phyloP scores from a whole-genome alignment of 92 coral and sea anemone genomes.

The Blastomussa wellsi region DNA sequence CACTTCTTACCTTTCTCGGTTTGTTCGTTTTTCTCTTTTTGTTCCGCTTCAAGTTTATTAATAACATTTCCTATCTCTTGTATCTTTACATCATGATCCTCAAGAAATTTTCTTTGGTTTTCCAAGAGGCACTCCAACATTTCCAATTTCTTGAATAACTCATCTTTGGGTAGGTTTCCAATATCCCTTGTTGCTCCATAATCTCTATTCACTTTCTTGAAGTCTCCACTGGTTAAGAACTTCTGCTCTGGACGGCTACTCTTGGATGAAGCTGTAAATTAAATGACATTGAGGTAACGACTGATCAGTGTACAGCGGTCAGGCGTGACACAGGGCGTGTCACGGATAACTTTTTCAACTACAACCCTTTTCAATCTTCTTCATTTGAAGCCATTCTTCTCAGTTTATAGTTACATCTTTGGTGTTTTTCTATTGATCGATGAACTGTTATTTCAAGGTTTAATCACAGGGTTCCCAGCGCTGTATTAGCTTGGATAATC shows the following conservation, averaged over 20 bases:
- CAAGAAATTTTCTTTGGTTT: conserved; percentile 31
- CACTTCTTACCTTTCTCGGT: conserved; percentile 1
- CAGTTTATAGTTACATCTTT: too few species aligned
- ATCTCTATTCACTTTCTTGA: not conserved
- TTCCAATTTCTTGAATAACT: conserved; percentile 7
- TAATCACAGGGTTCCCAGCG: too few species aligned
- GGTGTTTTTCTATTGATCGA: too few species aligned
- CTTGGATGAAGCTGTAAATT: conserved; percentile 21
- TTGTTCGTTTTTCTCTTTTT: not conserved
- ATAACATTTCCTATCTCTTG: conserved; percentile 28
- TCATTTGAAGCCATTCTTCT: too few species aligned
- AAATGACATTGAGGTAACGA: not conserved
- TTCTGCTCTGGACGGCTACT: not conserved
- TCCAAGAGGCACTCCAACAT: conserved; percentile 29
- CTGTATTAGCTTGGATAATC: too few species aligned
- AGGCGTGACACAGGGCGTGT: too few species aligned
- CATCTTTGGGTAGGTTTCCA: not conserved
- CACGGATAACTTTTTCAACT: too few species aligned
- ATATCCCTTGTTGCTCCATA: conserved; percentile 20
- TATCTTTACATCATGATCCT: conserved; percentile 32
- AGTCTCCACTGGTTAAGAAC: conserved; percentile 7
- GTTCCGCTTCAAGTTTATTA: not conserved
- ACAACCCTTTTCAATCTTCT: too few species aligned
- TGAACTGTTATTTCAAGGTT: too few species aligned
- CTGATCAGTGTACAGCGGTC: not conserved